Evolutionary conservation across 2,797 vertebrate genomes (phyloP), one percentile per base, ranked within the genome.

Genomic region (Tokudaia tokunoshimensis): DNA sequence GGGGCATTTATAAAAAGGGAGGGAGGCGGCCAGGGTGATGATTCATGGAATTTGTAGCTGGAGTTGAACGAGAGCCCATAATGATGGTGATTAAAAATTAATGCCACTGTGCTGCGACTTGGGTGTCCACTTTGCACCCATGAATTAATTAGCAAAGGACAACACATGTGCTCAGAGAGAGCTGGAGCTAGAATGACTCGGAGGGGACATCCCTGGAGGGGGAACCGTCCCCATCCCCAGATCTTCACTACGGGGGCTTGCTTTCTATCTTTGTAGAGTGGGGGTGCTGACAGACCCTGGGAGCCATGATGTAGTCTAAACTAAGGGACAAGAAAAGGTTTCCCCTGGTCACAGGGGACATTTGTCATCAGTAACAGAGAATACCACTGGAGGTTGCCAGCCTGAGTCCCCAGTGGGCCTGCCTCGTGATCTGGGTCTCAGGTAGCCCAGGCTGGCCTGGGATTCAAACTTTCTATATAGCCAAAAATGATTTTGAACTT

Each of bases 61-160:
- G 76, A 63, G 91, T 10, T 96, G 14, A 93, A 61, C 3, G 47
- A 76, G 22, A 50, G 79, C 81, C 61, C 14, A 1, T 92, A 55
- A 93, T 95, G 93, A 94, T 13, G 63, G 93, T 94, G 97, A 96
- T 97, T 96, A 94, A 93, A 94, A 94, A 94, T 89, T 41, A 89
- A 89, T 17, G 7, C 92, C 70, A 11, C 88, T 89, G 78, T 61
- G 11, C 11, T 72, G 67, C 0, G 2, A 79, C 79, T 55, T 34
- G 75, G 24, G 50, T 3, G 74, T n/a, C 93, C 89, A 55, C 84
- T 95, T 57, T 37, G 89, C 63, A 79, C 92, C 94, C 34, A 0
- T 82, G 57, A 83, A 86, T 91, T 93, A 94, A 95, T 93, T 88
- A 65, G 89, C 67, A 47, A 47, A 93, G 8, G 57, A 57, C 81